Evolutionary conservation across 2,797 vertebrate species (phyloP), one percentile per base, ranked within the genome.

Genomic region (Coregonus sp.): DNA sequence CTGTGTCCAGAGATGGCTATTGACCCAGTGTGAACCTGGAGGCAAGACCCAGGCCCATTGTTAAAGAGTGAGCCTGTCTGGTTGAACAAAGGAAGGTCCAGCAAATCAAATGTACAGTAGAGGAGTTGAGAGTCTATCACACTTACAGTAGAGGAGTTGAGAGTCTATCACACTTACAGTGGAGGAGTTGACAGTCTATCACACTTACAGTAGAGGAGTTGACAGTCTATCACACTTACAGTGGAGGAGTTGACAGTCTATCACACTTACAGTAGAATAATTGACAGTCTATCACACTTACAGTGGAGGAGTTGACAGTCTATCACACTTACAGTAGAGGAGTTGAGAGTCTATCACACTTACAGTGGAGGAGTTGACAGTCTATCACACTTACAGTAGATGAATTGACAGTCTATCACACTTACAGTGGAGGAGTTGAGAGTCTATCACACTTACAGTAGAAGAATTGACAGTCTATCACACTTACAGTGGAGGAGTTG

Each of bases 251-350:
- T 33, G 31, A 33, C 31, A 33, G 31, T 33, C 31, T 33, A 33
- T 33, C 31, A 33, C 31, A 33, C 31, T 33, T 33, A 33, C 31
- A 33, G 31, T 33, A 33, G 31, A 33, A 3, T 33, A 33, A 3
- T 33, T 33, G 31, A 80, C 81, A 85, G 72, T 16, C 76, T 80
- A 84, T 66, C n/a, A 50, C 73, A 70, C 90, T 89, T 88, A 78
- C 76, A 77, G 80, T 86, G 87, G 88, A 33, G 3, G 31, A 33
- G 31, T 33, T 33, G 31, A 33, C 31, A 33, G 72, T 16, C 76
- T 80, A 84, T 66, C n/a, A 50, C 73, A 70, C 90, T 33, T 33
- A 78, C 76, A 77, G 81, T 85, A 87, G 88, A 47, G 40, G 0
- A 11, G 9, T 11, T 11, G 40, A 47, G 2, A 47, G 40, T 47